Evolutionary conservation across 2,888 invertebrate genomes (phyloP).

Genomic region (Plagodis pulveraria): DNA sequence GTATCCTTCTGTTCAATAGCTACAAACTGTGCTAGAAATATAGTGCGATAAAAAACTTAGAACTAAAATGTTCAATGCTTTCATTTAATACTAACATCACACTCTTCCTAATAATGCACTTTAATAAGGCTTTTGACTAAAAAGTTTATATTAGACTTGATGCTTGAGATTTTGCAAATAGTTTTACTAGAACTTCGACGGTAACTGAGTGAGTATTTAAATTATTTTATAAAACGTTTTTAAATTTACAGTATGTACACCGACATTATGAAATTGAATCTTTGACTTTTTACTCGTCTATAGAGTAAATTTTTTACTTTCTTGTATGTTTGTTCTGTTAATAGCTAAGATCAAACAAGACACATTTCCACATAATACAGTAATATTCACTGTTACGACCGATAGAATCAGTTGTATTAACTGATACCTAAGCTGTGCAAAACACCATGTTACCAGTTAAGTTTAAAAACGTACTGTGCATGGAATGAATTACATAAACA

Average conservation of each 20-base stretch:
- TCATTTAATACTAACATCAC: slow-evolving; percentile 30
- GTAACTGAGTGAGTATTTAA: slow-evolving; percentile 8
- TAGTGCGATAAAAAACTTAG: no score
- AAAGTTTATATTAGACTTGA: background rate
- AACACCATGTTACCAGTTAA: background rate
- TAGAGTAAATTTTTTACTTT: no score
- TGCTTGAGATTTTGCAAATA: background rate
- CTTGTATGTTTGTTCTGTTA: no score
- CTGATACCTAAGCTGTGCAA: no score
- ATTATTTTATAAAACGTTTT: slow-evolving; percentile 5
- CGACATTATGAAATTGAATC: no score
- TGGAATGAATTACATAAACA: slow-evolving; percentile 5
- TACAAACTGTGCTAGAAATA: no score
- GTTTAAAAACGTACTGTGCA: slow-evolving; percentile 19
- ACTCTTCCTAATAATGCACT: slow-evolving; percentile 16
- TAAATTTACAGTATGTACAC: slow-evolving; percentile 5
- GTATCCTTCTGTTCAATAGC: no score
- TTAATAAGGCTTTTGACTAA: slow-evolving; percentile 1
- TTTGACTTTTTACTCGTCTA: no score
- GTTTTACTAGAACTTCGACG: slow-evolving; percentile 3
- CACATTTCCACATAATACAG: no score
- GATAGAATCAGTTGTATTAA: no score
- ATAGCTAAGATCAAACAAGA: no score
- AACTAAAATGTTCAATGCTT: slow-evolving; percentile 40
- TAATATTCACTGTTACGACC: no score